These are phyloP conservation scores for Stratiomys singularior DNA, from an alignment of 2,888 invertebrate species.

Conservation along the genomic window DNA sequence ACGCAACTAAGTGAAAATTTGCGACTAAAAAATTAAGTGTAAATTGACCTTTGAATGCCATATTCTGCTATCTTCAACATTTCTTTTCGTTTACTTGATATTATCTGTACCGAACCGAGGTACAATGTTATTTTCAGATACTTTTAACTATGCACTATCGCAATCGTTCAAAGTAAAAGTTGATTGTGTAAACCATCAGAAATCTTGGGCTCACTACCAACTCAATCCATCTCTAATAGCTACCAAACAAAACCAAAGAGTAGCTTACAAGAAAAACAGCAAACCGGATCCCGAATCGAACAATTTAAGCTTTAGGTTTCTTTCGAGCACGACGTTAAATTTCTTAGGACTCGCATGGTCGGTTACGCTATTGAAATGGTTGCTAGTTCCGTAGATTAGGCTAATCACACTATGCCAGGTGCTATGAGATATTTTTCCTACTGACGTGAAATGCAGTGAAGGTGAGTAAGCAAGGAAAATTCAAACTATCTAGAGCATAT, in stretches of 20 bases:
- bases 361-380: neutral
- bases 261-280: slow-evolving; percentile 13
- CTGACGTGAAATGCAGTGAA: neutral
- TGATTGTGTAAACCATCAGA: slow-evolving; percentile 5
- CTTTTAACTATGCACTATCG: neutral
- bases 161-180: neutral
- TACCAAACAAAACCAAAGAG: slow-evolving; percentile 17
- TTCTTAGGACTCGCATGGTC: neutral
- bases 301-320: slow-evolving; percentile 23
- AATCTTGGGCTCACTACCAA: neutral
- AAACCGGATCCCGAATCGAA: slow-evolving; percentile 34
- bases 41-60: neutral
- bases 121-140: neutral
- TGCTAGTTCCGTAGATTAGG: too few relatives aligned
- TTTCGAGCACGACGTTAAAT: neutral
- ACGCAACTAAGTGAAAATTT: too few relatives aligned
- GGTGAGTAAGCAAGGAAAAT: neutral
- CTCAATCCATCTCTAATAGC: slow-evolving; percentile 3
- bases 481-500: neutral
- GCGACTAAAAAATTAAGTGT: neutral
- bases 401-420: neutral
- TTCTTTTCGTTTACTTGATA: neutral
- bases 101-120: neutral
- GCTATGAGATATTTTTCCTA: neutral
- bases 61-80: neutral